These are phyloP conservation scores for Sebastiscus tertius DNA, from an alignment of 2,797 vertebrate genomes.

Conservation along the genomic window DNA sequence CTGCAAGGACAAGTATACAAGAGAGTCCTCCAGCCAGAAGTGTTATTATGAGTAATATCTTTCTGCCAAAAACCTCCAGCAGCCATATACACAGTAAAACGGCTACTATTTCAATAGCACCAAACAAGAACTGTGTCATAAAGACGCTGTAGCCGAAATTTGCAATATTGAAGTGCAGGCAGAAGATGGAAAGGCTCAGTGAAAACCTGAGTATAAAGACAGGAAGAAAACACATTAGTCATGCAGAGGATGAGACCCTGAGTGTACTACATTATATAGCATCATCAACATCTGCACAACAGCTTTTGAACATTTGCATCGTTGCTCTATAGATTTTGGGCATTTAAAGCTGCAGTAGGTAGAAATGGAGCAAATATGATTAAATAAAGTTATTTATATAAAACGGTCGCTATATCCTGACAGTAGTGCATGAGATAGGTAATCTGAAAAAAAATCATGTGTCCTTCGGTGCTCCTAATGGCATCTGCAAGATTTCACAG, in stretches of 20 bases:
- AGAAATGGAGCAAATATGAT: too few relatives aligned
- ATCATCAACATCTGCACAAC: not conserved
- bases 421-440: too few relatives aligned
- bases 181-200: constrained; percentile 78
- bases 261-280: not conserved
- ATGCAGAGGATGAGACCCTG: not conserved
- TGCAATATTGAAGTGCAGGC: constrained; percentile 81
- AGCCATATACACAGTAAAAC: constrained; percentile 76
- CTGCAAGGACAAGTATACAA: constrained; percentile 74
- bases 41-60: constrained; percentile 64
- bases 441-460: too few relatives aligned
- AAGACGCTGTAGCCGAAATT: constrained; percentile 86
- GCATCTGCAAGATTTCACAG: too few relatives aligned
- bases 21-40: constrained; percentile 75
- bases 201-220: constrained; percentile 78
- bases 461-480: too few relatives aligned
- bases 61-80: constrained; percentile 81
- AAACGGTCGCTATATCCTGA: too few relatives aligned
- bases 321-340: not conserved
- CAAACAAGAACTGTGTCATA: constrained; percentile 85
- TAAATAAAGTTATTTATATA: too few relatives aligned
- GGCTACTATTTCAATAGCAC: constrained; percentile 81
- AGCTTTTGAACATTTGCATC: too few relatives aligned
- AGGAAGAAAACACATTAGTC: not conserved
- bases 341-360: not conserved